Evolutionary conservation across 2,113 vertebrate genomes (phyloP).

Genomic region (Stegastes partitus): DNA sequence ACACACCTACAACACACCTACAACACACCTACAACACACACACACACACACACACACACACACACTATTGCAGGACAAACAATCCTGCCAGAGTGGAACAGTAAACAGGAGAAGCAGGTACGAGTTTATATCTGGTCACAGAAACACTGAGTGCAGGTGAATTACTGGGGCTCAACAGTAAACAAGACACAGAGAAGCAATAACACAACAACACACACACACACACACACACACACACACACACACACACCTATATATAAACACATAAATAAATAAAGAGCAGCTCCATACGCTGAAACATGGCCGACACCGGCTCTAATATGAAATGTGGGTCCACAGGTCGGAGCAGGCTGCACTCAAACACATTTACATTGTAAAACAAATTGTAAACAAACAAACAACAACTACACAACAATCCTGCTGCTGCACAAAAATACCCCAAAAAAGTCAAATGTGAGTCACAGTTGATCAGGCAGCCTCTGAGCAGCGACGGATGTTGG

Average conservation of each 20-base stretch:
- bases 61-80: neutral
- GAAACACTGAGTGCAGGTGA: neutral
- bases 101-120: constrained; percentile 15
- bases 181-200: constrained; percentile 13
- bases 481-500: no score
- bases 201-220: neutral
- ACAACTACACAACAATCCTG: neutral
- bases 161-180: neutral
- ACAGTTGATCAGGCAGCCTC: no score
- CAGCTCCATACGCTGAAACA: constrained; percentile 6
- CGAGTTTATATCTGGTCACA: constrained; percentile 11
- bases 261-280: constrained; percentile 7
- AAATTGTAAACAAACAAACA: constrained; percentile 1
- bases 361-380: constrained; percentile 18
- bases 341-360: neutral
- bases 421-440: neutral
- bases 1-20: no score
- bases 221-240: constrained; percentile 8
- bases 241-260: neutral
- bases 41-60: neutral
- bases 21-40: no score
- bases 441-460: neutral
- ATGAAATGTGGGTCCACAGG: constrained; percentile 3
- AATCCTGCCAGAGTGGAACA: neutral
- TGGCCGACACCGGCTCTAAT: neutral